Conservation (phyloP, 2,797 vertebrate species). For the Arctocebus calabarensis region DNA sequence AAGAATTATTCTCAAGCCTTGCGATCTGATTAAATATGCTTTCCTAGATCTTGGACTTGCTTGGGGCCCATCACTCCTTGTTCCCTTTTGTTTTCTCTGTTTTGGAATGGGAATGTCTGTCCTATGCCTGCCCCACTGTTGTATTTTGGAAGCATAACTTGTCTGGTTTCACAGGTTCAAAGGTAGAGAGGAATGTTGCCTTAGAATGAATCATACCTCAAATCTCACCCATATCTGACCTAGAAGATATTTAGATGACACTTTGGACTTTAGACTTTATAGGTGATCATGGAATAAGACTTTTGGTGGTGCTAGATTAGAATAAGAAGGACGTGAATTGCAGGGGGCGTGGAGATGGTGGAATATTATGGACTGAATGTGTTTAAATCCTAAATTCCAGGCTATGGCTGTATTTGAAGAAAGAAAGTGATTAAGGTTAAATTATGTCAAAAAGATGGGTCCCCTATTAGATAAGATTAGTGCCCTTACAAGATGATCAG, state of each 20-base stretch:
- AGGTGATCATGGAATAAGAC: not conserved
- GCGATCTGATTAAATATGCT: not conserved
- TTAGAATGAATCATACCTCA: not conserved
- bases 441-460: not conserved
- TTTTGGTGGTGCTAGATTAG: not conserved
- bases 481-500: not conserved
- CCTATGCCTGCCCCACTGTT: not conserved
- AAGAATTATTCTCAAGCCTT: not conserved
- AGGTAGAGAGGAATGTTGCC: not conserved
- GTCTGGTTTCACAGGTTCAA: not conserved
- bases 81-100: not conserved
- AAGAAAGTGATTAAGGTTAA: not conserved
- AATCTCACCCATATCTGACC: not conserved
- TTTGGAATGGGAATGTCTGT: not conserved
- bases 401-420: not conserved
- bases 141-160: not conserved
- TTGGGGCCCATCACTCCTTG: not conserved
- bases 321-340: not conserved
- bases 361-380: not conserved
- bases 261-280: not conserved
- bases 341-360: not conserved
- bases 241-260: not conserved
- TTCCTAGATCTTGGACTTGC: not conserved
- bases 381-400: not conserved
- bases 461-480: not conserved